Base-by-base conservation (phyloP, 2,888 invertebrate species). In the Drosophila subsilvestris region DNA sequence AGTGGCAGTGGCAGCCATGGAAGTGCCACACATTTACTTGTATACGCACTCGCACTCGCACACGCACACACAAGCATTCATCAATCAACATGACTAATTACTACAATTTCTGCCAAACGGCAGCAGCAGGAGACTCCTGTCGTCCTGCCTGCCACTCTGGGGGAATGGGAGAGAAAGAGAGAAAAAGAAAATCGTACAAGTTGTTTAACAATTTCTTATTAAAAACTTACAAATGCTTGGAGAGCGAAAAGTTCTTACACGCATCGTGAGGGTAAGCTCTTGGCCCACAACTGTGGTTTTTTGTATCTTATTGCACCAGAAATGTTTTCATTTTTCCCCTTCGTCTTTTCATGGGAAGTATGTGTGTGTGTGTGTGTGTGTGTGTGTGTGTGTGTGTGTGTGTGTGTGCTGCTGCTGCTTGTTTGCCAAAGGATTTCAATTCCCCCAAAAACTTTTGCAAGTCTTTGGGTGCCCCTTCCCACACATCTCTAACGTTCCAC, bases 61-160 rank as follows among this genome's bases (percentile, higher is more conserved):
- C 43, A 48, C n/a, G 9, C 22, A 32, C 37, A 37, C 29, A 32
- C 47, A 65, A 51, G 48, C 76, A 71, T 79, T 79, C 83, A 85
- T 85, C 85, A 85, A 87, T 85, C 85, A 85, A 78, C 67, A 76
- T 85, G 86, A 85, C 85, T 87, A 85, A 85, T 85, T 87, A 87
- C 83, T 67, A 57, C 75, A 75, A 51, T 69, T 70, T 51, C 70
- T 69, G 70, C 70, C 70, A 70, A 70, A 42, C 67, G 29, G 68
- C 68, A 65, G 27, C 49, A 37, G 25, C 17, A 32, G n/a, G 27
- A 53, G 27, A 7, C 7, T 14, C 14, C 37, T n/a, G 37, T 37
- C 14, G n/a, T 37, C 37, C n/a, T 37, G 37, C 37, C 45, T 45
- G 17, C 10, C 9, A 17, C 9, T 48, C 12, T 45, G 8, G 27